A percentile compares a stretch with the other conserved stretches of the same genome.
These are phyloP conservation scores for Sebastiscus tertius DNA, from an alignment of 2,797 vertebrate genomes.

Conservation along the genomic window DNA sequence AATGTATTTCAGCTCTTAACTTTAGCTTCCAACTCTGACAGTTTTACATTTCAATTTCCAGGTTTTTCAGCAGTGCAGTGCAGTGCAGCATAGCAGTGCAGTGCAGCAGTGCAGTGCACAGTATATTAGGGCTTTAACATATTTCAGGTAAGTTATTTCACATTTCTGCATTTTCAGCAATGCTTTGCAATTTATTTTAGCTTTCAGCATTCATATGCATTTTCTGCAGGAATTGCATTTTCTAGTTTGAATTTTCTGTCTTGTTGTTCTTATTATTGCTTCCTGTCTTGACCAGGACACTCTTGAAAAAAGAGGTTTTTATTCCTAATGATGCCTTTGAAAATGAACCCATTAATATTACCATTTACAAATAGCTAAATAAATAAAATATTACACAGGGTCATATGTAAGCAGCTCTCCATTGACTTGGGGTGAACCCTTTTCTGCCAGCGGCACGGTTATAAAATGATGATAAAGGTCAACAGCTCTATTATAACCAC, in stretches of 20 bases:
- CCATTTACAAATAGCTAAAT: neutral
- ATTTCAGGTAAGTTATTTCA: neutral
- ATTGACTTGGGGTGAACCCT: neutral
- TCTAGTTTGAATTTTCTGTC: neutral
- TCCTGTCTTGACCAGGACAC: neutral
- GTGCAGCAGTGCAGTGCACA: too few relatives aligned
- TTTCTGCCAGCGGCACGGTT: slow-evolving; percentile 14
- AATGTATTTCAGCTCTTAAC: too few relatives aligned
- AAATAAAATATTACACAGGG: neutral
- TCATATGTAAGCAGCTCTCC: neutral
- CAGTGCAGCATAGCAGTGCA: too few relatives aligned
- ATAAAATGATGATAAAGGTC: slow-evolving; percentile 63
- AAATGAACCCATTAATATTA: neutral
- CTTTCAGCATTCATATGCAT: neutral
- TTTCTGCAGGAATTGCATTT: neutral
- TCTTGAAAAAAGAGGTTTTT: neutral
- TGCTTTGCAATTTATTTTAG: neutral
- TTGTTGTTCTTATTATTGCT: neutral
- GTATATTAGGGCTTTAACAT: neutral
- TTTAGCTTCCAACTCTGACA: too few relatives aligned
- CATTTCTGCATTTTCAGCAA: neutral
- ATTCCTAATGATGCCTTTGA: neutral
- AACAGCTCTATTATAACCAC: slow-evolving; percentile 42
- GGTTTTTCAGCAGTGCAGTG: too few relatives aligned
- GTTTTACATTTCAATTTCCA: too few relatives aligned